Evolutionary conservation across 2,888 invertebrate genomes (phyloP), one percentile per base, ranked within the genome.

Genomic region (Zygogramma bicolorata): DNA sequence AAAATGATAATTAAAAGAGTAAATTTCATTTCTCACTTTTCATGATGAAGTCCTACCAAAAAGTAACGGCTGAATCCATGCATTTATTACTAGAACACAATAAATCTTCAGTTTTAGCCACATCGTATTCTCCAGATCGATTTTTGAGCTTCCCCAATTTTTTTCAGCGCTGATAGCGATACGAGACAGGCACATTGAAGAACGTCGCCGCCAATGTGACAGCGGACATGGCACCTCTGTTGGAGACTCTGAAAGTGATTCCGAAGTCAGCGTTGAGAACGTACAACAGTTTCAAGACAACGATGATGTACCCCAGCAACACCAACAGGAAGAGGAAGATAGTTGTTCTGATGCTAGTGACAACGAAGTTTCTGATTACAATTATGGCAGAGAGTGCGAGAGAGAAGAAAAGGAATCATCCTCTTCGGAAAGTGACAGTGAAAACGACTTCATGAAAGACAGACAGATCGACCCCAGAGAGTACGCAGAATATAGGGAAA

Each of bases 221-320:
- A 86, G 86, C 57, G 86, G 86, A 0, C 80, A 86, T 71, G 85
- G 86, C 3, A 83, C 85, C 1, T 87, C 86, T 0, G 73, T 84
- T 0, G 81, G 81, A 25, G 86, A 86, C 49, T 85, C 85, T 0
- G 86, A 85, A 75, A 83, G 81, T 71, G 86, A 85, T 61, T 71
- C 78, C 3, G 85, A 84, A 34, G 77, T 72, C 57, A 49, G 79
- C 27, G 8, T 15, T 8, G 25, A 53, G 5, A 34, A 73, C 6
- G 73, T 15, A 18, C 22, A 22, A 27, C 49, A 58, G 25, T 22
- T n/a, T 25, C 25, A 60, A 18, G 71, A 68, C n/a, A n/a, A n/a
- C 4, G n/a, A 13, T 1, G 65, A 65, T 29, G 29, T 34, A 34
- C 42, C 34, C 7, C 13, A 10, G 18, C 22, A n/a, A 6, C 13